Conservation (phyloP, 1,140 invertebrate species). For the Babylonia areolata region DNA sequence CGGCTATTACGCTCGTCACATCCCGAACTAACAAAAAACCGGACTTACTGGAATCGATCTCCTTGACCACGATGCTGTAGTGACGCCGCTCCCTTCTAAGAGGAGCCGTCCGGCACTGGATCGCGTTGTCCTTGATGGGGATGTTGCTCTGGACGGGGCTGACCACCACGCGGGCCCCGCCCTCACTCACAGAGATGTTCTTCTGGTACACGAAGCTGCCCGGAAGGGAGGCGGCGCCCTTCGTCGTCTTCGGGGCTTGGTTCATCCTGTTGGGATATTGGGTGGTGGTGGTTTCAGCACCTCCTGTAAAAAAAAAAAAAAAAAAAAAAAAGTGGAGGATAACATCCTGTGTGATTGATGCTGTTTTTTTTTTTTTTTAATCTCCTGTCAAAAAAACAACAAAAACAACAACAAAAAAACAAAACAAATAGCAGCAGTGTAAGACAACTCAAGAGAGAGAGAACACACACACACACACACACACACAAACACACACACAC, state of each 20-base stretch:
- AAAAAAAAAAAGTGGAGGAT: too few relatives aligned
- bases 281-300: too few relatives aligned
- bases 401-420: too few relatives aligned
- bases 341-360: too few relatives aligned
- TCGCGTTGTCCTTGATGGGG: background rate
- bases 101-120: background rate
- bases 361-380: too few relatives aligned
- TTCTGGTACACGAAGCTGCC: background rate
- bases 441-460: too few relatives aligned
- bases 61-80: background rate
- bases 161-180: background rate
- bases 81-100: background rate
- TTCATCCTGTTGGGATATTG: too few relatives aligned
- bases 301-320: too few relatives aligned
- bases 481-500: background rate
- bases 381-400: too few relatives aligned
- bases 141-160: background rate
- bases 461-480: background rate
- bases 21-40: too few relatives aligned
- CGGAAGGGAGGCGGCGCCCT: background rate
- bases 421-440: too few relatives aligned
- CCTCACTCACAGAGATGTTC: background rate
- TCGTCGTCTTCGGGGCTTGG: background rate
- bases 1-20: too few relatives aligned
- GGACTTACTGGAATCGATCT: background rate